phyloP scores from a whole-genome alignment of 2,888 invertebrate genomes.

The Sicus ferrugineus region DNA sequence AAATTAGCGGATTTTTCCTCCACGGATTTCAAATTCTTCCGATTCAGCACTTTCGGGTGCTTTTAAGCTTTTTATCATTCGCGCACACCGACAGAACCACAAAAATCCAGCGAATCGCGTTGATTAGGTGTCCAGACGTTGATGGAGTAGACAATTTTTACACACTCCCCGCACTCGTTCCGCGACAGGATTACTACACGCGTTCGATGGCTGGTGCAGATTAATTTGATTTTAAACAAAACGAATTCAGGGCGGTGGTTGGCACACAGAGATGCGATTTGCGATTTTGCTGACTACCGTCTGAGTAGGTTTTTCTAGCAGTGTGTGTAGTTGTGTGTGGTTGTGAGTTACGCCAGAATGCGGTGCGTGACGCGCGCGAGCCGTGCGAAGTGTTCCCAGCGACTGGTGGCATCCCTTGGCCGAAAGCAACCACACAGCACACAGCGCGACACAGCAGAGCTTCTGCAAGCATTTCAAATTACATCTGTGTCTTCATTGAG shows the following conservation, averaged over 20 bases:
- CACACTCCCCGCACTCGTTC: too few species aligned
- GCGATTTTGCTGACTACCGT: slow-evolving; percentile 12
- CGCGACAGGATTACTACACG: too few species aligned
- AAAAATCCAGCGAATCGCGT: too few species aligned
- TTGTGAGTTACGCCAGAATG: too few species aligned
- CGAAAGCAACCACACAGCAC: slow-evolving; percentile 8
- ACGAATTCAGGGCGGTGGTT: neutral
- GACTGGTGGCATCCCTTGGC: slow-evolving; percentile 38
- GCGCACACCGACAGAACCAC: too few species aligned
- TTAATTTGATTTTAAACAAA: neutral
- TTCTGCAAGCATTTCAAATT: too few species aligned
- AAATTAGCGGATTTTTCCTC: slow-evolving; percentile 20
- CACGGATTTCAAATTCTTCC: neutral
- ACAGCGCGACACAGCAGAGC: too few species aligned
- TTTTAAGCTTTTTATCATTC: too few species aligned
- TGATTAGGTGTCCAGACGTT: too few species aligned
- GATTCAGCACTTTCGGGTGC: slow-evolving; percentile 3
- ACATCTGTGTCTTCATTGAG: slow-evolving; percentile 61
- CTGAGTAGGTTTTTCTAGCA: slow-evolving; percentile 21
- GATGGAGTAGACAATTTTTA: too few species aligned
- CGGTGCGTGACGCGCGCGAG: slow-evolving; percentile 32
- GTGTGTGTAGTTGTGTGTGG: too few species aligned
- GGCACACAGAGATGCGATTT: neutral
- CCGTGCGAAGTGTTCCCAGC: slow-evolving; percentile 33
- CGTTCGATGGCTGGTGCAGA: too few species aligned